phyloP scores from a whole-genome alignment of 2,113 vertebrate species.

The Semicossyphus pulcher region DNA sequence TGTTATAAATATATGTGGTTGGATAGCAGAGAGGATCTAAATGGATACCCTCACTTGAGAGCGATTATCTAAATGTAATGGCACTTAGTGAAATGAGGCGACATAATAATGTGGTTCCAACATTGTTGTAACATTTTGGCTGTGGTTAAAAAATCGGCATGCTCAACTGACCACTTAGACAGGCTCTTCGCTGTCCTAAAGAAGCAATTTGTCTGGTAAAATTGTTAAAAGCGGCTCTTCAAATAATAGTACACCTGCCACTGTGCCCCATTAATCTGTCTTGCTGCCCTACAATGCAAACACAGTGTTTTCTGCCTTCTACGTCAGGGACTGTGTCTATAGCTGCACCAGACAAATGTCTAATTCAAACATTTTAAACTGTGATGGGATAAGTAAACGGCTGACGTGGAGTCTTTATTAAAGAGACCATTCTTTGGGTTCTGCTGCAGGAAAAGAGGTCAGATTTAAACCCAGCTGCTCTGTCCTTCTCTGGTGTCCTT shows the following conservation, averaged over 20 bases:
- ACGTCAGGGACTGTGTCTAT: not conserved
- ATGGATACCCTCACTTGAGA: conserved; percentile 7
- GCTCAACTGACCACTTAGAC: not conserved
- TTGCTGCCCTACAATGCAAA: conserved; percentile 7
- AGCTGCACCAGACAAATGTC: not conserved
- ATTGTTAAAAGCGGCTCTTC: conserved; percentile 21
- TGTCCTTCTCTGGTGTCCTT: conserved; percentile 39
- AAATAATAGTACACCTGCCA: conserved; percentile 23
- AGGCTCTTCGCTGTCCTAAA: not conserved
- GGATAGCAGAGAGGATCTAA: not conserved
- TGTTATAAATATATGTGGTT: not conserved
- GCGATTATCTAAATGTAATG: too few species aligned
- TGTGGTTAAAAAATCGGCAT: conserved; percentile 12
- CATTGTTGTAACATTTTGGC: not conserved
- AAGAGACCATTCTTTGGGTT: conserved; percentile 52
- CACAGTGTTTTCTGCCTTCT: conserved; percentile 2
- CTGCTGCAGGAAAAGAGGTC: conserved; percentile 58
- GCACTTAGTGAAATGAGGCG: conserved; percentile 16
- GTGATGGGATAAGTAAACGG: conserved; percentile 28
- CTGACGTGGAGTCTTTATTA: conserved; percentile 35
- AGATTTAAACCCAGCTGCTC: conserved; percentile 55
- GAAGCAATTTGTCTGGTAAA: conserved; percentile 24
- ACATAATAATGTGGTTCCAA: not conserved
- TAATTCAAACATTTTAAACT: conserved; percentile 45
- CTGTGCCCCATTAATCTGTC: conserved; percentile 25